These are phyloP conservation scores for Oxyruncus cristatus DNA, from an alignment of 2,113 vertebrate genomes.

Conservation along the genomic window DNA sequence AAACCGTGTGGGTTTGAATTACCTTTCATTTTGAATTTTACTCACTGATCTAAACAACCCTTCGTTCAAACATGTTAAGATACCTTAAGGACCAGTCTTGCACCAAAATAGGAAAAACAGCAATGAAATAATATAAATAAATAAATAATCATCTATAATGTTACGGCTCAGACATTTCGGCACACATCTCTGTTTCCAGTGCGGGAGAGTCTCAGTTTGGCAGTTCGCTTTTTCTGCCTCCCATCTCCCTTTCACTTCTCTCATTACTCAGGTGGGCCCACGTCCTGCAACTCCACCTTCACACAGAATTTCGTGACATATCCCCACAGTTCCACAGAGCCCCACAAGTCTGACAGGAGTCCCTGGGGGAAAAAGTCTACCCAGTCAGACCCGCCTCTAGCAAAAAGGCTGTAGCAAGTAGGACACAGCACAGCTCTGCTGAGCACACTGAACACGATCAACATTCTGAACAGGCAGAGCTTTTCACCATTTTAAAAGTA, in stretches of 20 bases:
- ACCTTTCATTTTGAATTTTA: background rate
- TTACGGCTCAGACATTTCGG: background rate
- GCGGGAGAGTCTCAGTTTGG: background rate
- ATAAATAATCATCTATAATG: background rate
- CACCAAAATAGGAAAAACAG: background rate
- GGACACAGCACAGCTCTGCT: background rate
- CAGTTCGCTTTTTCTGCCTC: background rate
- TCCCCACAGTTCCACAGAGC: background rate
- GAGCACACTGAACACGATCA: background rate
- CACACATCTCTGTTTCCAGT: background rate
- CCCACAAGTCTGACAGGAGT: rapidly evolving
- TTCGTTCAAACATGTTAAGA: background rate
- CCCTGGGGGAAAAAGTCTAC: rapidly evolving
- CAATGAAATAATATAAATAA: background rate
- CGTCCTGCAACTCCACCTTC: background rate
- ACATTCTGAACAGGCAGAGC: conserved; percentile 3
- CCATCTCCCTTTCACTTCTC: background rate
- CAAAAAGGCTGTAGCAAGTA: background rate
- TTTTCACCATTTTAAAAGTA: background rate
- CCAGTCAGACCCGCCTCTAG: background rate
- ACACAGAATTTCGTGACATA: rapidly evolving
- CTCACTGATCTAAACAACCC: background rate
- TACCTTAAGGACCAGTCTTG: background rate
- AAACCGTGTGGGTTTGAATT: background rate
- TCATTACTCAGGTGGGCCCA: background rate